Evolutionary conservation across 2,797 vertebrate genomes (phyloP).

Genomic region (Coranthus polyacanthus): DNA sequence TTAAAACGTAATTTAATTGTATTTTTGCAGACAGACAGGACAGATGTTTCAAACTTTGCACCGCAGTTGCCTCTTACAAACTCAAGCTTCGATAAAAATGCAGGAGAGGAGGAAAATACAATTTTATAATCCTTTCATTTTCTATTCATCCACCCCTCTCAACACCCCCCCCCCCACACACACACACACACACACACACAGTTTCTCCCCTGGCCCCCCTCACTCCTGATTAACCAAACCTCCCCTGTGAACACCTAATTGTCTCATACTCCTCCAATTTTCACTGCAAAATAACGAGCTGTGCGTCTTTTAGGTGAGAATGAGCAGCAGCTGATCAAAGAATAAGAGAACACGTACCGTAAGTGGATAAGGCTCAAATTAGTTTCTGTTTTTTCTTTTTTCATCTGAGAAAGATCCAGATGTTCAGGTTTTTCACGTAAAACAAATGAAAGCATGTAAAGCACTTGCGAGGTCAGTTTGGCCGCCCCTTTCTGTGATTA

Average conservation of each 20-base stretch:
- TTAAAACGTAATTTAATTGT: neutral
- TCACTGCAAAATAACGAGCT: constrained; percentile 60
- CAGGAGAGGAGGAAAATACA: constrained; percentile 5
- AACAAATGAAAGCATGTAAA: constrained; percentile 25
- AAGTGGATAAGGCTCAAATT: constrained; percentile 36
- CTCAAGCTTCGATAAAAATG: constrained; percentile 8
- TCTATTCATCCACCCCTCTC: constrained; percentile 21
- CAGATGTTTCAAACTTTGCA: constrained; percentile 14
- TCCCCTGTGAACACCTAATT: constrained; percentile 65
- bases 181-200: neutral
- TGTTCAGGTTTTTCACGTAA: constrained; percentile 20
- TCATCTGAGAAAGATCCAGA: constrained; percentile 31
- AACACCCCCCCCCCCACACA: neutral
- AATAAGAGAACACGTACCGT: constrained; percentile 18
- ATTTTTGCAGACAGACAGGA: neutral
- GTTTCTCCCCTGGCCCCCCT: neutral
- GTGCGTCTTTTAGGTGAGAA: constrained; percentile 46
- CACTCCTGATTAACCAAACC: constrained; percentile 49
- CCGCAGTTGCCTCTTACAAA: neutral
- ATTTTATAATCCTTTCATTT: constrained; percentile 49
- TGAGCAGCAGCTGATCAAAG: constrained; percentile 62
- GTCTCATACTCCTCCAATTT: constrained; percentile 54
- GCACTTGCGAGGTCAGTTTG: constrained; percentile 2
- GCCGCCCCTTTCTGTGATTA: constrained; percentile 23
- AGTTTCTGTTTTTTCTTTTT: constrained; percentile 20